Conservation (phyloP, 2,797 vertebrate species). For the Pseudochromis fuscus region DNA sequence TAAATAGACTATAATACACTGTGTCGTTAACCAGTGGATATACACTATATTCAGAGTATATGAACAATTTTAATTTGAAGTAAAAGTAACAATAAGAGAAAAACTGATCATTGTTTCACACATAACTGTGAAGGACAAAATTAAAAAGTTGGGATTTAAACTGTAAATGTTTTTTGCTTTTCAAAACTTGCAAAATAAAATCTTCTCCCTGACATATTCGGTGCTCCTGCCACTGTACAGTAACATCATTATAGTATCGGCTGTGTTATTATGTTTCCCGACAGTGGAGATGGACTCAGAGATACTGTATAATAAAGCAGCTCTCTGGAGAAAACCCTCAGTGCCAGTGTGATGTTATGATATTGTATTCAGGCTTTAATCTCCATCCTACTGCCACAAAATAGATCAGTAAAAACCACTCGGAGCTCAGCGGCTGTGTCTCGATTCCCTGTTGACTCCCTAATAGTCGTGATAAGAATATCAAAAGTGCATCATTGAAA, state of each 20-base stretch:
- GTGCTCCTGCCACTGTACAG: neutral
- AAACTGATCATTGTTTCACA: no score
- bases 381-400: slow-evolving; percentile 56
- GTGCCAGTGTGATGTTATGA: slow-evolving; percentile 61
- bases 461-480: slow-evolving; percentile 71
- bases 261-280: slow-evolving; percentile 55
- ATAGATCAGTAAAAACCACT: slow-evolving; percentile 73
- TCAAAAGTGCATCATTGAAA: slow-evolving; percentile 61
- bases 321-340: slow-evolving; percentile 56
- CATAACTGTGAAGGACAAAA: neutral
- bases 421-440: slow-evolving; percentile 54
- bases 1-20: no score
- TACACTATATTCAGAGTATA: no score
- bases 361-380: slow-evolving; percentile 73
- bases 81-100: no score
- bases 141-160: no score
- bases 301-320: slow-evolving; percentile 46
- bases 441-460: slow-evolving; percentile 62
- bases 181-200: no score
- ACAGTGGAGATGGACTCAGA: slow-evolving; percentile 59
- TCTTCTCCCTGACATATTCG: neutral
- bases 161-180: no score
- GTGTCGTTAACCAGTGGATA: no score
- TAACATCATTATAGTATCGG: slow-evolving; percentile 22
- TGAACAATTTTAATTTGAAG: no score